Percentiles rank a stretch among this genome's conserved stretches.
Conservation (phyloP, 2,888 invertebrate species). For the Thymelicus sylvestris region DNA sequence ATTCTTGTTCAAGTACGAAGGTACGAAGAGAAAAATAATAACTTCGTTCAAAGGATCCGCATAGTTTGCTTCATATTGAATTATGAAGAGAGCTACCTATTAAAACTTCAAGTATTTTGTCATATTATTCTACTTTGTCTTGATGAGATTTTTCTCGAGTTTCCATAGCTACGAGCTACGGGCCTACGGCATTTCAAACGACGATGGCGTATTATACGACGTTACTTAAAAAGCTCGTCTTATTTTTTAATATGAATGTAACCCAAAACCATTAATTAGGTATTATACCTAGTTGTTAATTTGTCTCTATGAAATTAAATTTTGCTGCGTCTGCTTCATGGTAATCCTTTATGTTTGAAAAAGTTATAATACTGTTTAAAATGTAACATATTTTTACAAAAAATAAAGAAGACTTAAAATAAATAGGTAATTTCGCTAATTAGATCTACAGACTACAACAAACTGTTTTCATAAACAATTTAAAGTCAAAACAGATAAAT, state of each 20-base stretch:
- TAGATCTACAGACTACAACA: too few species aligned
- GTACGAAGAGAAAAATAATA: slow-evolving; percentile 4
- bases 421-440: too few species aligned
- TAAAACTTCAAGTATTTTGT: background rate
- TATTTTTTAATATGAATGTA: too few species aligned
- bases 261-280: too few species aligned
- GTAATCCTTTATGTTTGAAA: too few species aligned
- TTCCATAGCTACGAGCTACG: background rate
- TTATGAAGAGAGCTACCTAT: slow-evolving; percentile 46
- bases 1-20: slow-evolving; percentile 4
- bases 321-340: too few species aligned
- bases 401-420: too few species aligned
- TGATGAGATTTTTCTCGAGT: slow-evolving; percentile 50
- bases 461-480: slow-evolving; percentile 55
- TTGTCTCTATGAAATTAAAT: too few species aligned
- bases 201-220: background rate
- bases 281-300: too few species aligned
- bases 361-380: too few species aligned
- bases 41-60: background rate
- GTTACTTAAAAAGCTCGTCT: too few species aligned
- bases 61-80: background rate
- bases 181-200: background rate
- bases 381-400: too few species aligned
- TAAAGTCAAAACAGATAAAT: slow-evolving; percentile 66
- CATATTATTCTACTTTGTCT: background rate